Evolutionary conservation across 2,888 invertebrate species (phyloP), one percentile per base, ranked within the genome.

Genomic region (Eueremaeus valkanovi): DNA sequence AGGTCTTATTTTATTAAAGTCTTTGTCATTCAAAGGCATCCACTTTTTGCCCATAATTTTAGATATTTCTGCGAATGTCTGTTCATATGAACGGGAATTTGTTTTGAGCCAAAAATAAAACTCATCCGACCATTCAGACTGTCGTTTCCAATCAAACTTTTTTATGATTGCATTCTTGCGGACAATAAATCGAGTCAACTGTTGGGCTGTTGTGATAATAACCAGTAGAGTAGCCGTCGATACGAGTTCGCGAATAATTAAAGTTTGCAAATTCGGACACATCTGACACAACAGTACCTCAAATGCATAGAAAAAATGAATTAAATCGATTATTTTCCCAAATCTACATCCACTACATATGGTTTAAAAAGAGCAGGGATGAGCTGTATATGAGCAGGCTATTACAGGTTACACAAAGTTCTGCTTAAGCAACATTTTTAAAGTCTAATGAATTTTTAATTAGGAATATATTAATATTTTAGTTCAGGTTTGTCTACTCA

Each of bases 171-270:
- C 91, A 81, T 91, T 90, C 72, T 88, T 86, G 61, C 93, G 85
- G 0, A 93, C 87, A 78, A 88, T 85, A 1, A 92, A 84, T 74
- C 85, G 85, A 27, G 86, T 85, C 74, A 92, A 83, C 79, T 88
- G 87, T 80, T 86, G 87, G 0, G 88, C 89, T 1, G 88, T 87
- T 68, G 86, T 86, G 0, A 89, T 90, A 61, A 92, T 84, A 18
- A 92, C 85, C 58, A 92, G 83, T 21, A 91, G 86, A 0, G 92
- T 92, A 0, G 90, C 86, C 1, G 92, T 91, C 5, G 92, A 92
- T 76, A 93, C 86, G 80, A 89, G 86, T 45, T 80, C 79, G 1
- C 78, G 73, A 1, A 78, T 80, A 85, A 90, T 90, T 84, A 92
- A 82, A 8, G 90, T 90, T 75, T 88, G 87, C 63, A 92, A 82